Evolutionary conservation across 1,140 invertebrate species (phyloP).

Genomic region (Gryllus bimaculatus): DNA sequence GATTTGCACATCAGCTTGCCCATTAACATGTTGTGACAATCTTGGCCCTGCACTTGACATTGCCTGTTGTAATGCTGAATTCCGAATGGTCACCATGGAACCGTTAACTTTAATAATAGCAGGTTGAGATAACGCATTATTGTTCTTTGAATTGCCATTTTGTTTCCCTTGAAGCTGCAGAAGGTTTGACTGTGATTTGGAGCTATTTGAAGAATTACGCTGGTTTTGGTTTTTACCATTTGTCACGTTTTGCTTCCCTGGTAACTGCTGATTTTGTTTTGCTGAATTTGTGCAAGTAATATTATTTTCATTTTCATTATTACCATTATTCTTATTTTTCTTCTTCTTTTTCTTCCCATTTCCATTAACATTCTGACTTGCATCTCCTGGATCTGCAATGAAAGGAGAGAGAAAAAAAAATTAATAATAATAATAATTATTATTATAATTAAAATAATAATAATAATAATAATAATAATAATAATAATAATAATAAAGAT

Average conservation of each 20-base stretch:
- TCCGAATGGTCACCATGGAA: slow-evolving; percentile 72
- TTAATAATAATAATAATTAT: too few species aligned
- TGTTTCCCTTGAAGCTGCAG: not conserved
- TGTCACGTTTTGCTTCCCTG: not conserved
- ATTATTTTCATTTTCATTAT: not conserved
- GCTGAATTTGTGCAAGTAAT: not conserved
- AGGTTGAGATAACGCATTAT: slow-evolving; percentile 28
- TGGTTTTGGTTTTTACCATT: slow-evolving; percentile 6
- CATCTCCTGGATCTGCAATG: not conserved
- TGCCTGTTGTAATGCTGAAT: slow-evolving; percentile 47
- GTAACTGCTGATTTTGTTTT: not conserved
- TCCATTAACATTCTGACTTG: slow-evolving; percentile 20
- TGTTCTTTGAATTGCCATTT: not conserved
- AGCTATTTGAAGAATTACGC: not conserved
- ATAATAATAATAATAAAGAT: too few species aligned
- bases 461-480: too few species aligned
- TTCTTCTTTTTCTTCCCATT: slow-evolving; percentile 44
- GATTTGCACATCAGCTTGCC: slow-evolving; percentile 9
- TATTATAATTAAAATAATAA: too few species aligned
- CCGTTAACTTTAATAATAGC: slow-evolving; percentile 61
- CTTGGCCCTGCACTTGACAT: slow-evolving; percentile 27
- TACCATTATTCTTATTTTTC: slow-evolving; percentile 46
- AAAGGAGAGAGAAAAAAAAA: too few species aligned
- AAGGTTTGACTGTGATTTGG: not conserved
- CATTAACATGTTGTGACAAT: not conserved